Base-by-base conservation (phyloP, 2,797 vertebrate species). In the Catharus ustulatus region DNA sequence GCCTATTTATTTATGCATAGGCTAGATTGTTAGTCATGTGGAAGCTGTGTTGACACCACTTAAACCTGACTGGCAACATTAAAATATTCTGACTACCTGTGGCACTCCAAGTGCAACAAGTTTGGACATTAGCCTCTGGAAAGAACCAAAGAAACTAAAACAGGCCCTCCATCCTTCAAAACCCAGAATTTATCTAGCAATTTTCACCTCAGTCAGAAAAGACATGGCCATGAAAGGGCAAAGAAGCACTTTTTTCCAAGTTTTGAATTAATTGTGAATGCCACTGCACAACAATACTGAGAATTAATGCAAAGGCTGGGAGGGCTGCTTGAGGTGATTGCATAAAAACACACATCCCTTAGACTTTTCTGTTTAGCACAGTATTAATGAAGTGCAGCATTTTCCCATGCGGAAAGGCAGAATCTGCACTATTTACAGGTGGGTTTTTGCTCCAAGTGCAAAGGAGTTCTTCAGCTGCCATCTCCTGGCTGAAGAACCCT, bases 401-500 rank as follows among this genome's bases (percentile, higher is more conserved):
- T 96, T 80, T 93, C 40, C 32, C 30, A 67, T 66, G 84, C 71
- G 93, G 55, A 51, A 32, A 83, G 63, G 49, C 55, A 89, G 77
- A 82, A 27, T 13, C 43, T 32, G 10, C 1, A 0, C 46, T 71
- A 13, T 54, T 74, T 76, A 64, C 67, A 67, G 48, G 38, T 64
- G 23, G 30, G 0, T 21, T 51, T 76, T 42, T 14, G 10, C 22
- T 64, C 34, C 20, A 6, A 23, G 14, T 24, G 62, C 57, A 76
- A 68, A n/a, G 7, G 17, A 92, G 94, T 96, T 30, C 86, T 83
- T 36, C 82, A 72, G 95, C 90, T 94, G 96, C 97, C 97, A 97
- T 87, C 97, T 97, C 75, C 94, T 97, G 97, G 95, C 64, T 77
- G 61, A 80, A 17, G 45, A n/a, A 1, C 24, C 30, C 55, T 43